Evolutionary conservation across 2,888 invertebrate species (phyloP), one percentile per base, ranked within the genome.

Genomic region (Trachelus iudaicus): DNA sequence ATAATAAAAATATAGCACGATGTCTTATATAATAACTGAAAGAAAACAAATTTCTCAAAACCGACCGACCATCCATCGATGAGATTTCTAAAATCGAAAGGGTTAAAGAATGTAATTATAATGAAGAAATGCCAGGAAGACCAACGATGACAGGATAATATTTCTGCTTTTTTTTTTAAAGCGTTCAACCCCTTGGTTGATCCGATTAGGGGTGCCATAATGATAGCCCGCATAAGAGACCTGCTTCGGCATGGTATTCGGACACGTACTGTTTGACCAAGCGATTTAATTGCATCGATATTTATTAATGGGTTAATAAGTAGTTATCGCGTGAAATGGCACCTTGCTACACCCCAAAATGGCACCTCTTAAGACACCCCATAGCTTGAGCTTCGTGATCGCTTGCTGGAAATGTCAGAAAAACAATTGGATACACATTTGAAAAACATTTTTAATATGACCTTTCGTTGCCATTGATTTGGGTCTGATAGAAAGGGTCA

Each of bases 291-390:
- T 71, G 34, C 71, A 23, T 71, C 71, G 71, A 56, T 31, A 71
- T 71, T 71, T 71, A 23, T 31, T 71, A 71, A 71, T 71, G 71
- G 34, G 31, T 34, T 71, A 71, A 71, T 71, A 71, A 71, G 71
- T 15, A 34, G 71, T 31, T 71, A 56, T 71, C 33, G 15, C 23
- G 71, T 11, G 71, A 11, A 71, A 71, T 71, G 71, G 71, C 71
- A 71, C 33, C 56, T n/a, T n/a, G 0, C 31, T 11, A 71, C 71
- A 33, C 71, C 71, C 71, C 13, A 71, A 71, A 33, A 23, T 71
- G 15, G 71, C 71, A 11, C 71, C 71, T 71, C 13, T 34, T 56
- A 6, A 56, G 56, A 56, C 56, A 56, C 9, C 23, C 6, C 9
- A 9, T 56, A 23, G 23, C 56, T 56, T 2, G 23, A 56, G 56